phyloP scores from a whole-genome alignment of 2,797 vertebrate genomes.

The Parambassis ranga region DNA sequence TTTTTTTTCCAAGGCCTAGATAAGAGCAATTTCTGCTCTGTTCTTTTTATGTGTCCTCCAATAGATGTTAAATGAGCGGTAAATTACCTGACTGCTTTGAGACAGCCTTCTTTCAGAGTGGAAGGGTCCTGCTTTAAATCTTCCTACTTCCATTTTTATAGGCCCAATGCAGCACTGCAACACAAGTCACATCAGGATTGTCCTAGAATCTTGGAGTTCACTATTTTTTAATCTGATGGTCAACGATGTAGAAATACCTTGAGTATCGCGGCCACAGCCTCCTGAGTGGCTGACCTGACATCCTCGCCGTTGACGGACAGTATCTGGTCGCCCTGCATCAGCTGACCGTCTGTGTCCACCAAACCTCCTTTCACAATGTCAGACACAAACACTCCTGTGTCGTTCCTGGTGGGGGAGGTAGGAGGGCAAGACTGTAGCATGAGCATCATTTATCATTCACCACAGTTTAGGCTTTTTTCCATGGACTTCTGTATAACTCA shows the following conservation, averaged over 20 bases:
- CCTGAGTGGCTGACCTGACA: constrained; percentile 91
- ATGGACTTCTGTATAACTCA: too few species aligned
- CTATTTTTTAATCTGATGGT: background rate
- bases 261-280: constrained; percentile 91
- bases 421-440: background rate
- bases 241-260: constrained; percentile 79
- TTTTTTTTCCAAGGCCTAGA: background rate
- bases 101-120: constrained; percentile 93
- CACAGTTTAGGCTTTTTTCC: too few species aligned
- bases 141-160: constrained; percentile 90
- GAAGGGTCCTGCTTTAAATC: constrained; percentile 93
- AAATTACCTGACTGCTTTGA: constrained; percentile 89
- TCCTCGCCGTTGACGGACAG: constrained; percentile 92
- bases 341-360: constrained; percentile 86
- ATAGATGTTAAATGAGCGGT: too few species aligned
- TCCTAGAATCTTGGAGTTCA: background rate
- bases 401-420: constrained; percentile 82
- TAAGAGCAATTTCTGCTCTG: background rate
- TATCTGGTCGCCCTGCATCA: constrained; percentile 97
- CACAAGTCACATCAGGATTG: background rate
- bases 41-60: too few species aligned
- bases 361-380: constrained; percentile 96
- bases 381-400: constrained; percentile 95
- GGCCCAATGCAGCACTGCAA: constrained; percentile 90
- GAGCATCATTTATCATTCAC: too few species aligned